Percentiles rank a stretch among this genome's conserved stretches.
Evolutionary conservation across 2,888 invertebrate species (phyloP).

Genomic region (Gonocerus acuteangulatus): DNA sequence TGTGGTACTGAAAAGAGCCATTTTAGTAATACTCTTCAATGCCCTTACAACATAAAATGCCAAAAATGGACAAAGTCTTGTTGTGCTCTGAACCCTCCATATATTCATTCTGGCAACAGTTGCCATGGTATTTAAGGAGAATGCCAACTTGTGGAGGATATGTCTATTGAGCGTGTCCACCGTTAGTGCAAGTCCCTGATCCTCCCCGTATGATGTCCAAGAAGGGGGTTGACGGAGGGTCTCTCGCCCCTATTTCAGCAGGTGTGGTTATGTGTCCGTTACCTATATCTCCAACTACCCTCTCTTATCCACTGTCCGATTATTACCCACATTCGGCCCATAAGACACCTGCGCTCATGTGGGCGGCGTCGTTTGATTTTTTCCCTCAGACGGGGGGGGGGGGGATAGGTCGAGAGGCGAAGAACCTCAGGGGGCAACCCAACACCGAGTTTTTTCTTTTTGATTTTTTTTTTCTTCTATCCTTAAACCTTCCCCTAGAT

Average conservation of each 20-base stretch:
- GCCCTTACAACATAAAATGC: too few relatives aligned
- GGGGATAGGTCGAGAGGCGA: not conserved
- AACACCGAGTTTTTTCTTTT: conserved; percentile 12
- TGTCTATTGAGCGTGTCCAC: too few relatives aligned
- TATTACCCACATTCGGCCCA: conserved; percentile 1
- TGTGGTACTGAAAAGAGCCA: too few relatives aligned
- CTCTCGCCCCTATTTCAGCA: not conserved
- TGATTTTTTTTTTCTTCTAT: conserved; percentile 4
- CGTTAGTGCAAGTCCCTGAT: too few relatives aligned
- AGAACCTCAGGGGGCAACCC: conserved; percentile 4
- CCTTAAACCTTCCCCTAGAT: conserved; percentile 20
- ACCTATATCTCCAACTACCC: not conserved
- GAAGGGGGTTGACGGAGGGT: not conserved
- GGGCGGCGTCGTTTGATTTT: conserved; percentile 20
- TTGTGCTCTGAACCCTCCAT: too few relatives aligned
- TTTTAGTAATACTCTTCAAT: too few relatives aligned
- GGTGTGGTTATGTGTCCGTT: not conserved
- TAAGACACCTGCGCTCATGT: conserved; percentile 13
- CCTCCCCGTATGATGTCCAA: too few relatives aligned
- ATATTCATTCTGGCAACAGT: too few relatives aligned
- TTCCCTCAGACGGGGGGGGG: not conserved
- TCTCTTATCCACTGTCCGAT: not conserved
- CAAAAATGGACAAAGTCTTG: too few relatives aligned
- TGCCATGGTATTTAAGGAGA: too few relatives aligned
- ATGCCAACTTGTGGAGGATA: too few relatives aligned